Evolutionary conservation across 2,113 vertebrate genomes (phyloP).

Genomic region (Thunnus thynnus): DNA sequence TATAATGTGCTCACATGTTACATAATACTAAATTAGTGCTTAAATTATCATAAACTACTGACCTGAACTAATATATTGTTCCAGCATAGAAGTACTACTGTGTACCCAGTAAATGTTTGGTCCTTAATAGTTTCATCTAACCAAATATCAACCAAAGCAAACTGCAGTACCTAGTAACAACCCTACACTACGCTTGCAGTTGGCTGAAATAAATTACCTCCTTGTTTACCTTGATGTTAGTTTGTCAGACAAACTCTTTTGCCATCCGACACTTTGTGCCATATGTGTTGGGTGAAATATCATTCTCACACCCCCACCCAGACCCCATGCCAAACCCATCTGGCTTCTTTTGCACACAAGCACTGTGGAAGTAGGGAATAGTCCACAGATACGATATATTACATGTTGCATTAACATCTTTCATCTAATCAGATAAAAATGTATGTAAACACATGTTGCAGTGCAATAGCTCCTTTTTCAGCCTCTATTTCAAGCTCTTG

Average conservation of each 20-base stretch:
- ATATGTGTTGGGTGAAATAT: neutral
- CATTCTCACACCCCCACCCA: neutral
- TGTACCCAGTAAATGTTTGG: too few relatives aligned
- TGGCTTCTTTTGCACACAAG: neutral
- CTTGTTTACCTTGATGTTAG: slow-evolving; percentile 9
- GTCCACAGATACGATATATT: neutral
- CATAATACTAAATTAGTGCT: too few relatives aligned
- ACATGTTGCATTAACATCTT: neutral
- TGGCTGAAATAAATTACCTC: slow-evolving; percentile 3
- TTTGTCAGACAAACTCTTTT: slow-evolving; percentile 8
- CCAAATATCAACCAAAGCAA: neutral
- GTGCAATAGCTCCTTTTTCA: slow-evolving; percentile 44
- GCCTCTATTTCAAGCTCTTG: slow-evolving; percentile 18
- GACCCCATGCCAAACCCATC: neutral
- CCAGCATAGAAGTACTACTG: too few relatives aligned
- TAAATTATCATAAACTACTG: too few relatives aligned
- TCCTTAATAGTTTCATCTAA: neutral
- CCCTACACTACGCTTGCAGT: neutral
- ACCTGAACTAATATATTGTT: too few relatives aligned
- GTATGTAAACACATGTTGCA: slow-evolving; percentile 22
- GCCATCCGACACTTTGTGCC: neutral
- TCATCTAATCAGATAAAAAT: slow-evolving; percentile 32
- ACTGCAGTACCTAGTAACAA: neutral
- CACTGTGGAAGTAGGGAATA: neutral
- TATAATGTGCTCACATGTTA: too few relatives aligned